Conservation (phyloP, 2,797 vertebrate species). For the Halcyon leucocephala region DNA sequence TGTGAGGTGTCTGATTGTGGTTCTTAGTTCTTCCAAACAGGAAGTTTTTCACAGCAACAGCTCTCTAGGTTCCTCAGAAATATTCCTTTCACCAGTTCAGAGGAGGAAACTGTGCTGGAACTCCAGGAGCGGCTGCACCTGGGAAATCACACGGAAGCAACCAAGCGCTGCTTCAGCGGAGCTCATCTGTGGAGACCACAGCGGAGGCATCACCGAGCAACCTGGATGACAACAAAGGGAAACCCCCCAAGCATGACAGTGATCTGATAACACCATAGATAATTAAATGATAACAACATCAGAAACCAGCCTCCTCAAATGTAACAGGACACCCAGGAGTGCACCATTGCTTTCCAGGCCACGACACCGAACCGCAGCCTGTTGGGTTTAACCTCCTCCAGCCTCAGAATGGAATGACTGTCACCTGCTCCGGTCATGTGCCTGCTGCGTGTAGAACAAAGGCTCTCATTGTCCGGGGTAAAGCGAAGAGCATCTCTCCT, state of each 20-base stretch:
- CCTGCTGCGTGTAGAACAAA: background rate
- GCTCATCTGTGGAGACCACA: background rate
- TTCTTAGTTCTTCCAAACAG: background rate
- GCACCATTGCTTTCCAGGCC: background rate
- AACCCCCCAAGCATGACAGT: background rate
- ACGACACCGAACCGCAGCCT: background rate
- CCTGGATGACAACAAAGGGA: background rate
- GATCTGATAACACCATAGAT: background rate
- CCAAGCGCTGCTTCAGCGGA: background rate
- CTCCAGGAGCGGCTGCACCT: background rate
- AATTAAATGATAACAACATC: background rate
- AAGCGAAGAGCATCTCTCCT: background rate
- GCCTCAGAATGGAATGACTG: background rate
- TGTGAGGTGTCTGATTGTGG: background rate
- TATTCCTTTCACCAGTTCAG: background rate
- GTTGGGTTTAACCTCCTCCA: background rate
- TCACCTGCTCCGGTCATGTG: background rate
- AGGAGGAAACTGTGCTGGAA: background rate
- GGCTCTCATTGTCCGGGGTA: background rate
- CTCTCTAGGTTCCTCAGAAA: background rate
- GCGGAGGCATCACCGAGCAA: background rate
- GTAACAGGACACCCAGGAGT: fast-evolving
- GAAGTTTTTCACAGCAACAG: background rate
- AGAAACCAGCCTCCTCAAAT: background rate
- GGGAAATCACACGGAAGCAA: background rate